phyloP scores from a whole-genome alignment of 2,797 vertebrate genomes.

The Catharus ustulatus region DNA sequence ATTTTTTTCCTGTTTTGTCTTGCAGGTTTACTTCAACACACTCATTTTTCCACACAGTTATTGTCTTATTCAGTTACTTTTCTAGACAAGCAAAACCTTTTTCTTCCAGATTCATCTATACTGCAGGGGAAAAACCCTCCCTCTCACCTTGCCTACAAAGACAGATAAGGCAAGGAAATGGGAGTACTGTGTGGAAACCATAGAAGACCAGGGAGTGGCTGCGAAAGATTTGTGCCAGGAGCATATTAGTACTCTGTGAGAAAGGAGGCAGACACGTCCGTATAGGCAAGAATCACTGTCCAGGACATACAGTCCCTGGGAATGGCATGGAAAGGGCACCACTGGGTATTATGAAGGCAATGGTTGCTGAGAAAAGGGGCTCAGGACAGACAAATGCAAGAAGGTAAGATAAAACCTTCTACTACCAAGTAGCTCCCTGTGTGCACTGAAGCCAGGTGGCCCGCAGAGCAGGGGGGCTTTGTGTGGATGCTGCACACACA shows the following conservation, averaged over 20 bases:
- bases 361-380: neutral
- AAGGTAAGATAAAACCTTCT: neutral
- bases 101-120: neutral
- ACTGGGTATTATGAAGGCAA: neutral
- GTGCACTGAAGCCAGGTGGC: neutral
- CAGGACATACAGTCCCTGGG: neutral
- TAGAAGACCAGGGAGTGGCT: neutral
- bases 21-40: neutral
- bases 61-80: neutral
- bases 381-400: neutral
- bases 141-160: neutral
- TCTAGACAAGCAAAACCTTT: neutral
- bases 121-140: neutral
- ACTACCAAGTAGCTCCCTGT: neutral
- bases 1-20: neutral
- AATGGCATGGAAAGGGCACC: neutral
- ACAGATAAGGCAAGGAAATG: neutral
- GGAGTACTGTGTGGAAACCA: neutral
- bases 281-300: neutral
- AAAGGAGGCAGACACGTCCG: neutral
- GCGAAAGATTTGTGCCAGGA: neutral
- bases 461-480: neutral
- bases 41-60: neutral
- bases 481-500: rapidly evolving
- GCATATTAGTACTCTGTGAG: neutral